Conservation (phyloP, 92 coral and sea anemone species). For the Parazoanthus darwini region DNA sequence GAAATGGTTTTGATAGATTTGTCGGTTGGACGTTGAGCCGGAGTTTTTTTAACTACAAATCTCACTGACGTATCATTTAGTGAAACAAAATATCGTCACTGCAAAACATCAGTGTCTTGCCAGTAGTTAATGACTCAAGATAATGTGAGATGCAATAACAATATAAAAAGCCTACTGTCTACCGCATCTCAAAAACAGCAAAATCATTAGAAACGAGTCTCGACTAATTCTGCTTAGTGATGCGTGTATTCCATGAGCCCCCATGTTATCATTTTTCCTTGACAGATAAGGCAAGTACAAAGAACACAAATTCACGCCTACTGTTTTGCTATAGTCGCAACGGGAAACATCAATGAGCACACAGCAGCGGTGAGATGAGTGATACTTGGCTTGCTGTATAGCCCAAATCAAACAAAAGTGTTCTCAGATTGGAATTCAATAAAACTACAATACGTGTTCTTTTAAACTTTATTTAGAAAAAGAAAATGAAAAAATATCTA, state of each 20-base stretch:
- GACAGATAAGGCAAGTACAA: background rate
- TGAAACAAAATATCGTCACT: too few relatives aligned
- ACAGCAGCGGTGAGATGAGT: background rate
- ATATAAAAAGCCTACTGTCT: too few relatives aligned
- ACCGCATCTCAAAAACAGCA: too few relatives aligned
- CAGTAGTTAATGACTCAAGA: too few relatives aligned
- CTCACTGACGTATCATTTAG: background rate
- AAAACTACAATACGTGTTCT: background rate
- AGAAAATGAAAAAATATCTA: background rate
- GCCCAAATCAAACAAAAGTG: background rate
- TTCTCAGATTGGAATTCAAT: background rate
- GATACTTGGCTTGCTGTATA: background rate
- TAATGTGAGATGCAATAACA: too few relatives aligned
- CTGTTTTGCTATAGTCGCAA: background rate
- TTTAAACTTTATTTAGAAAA: background rate
- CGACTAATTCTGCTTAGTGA: background rate
- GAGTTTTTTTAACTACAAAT: background rate
- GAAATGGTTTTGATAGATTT: too few relatives aligned
- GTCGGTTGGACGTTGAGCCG: background rate
- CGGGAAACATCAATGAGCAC: background rate
- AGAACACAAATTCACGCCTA: background rate
- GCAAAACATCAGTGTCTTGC: too few relatives aligned
- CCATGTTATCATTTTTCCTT: background rate
- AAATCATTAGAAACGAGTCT: too few relatives aligned
- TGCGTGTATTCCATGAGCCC: background rate